Conservation (phyloP, 2,888 invertebrate genomes). For the Lasioglossum oenotherae region DNA sequence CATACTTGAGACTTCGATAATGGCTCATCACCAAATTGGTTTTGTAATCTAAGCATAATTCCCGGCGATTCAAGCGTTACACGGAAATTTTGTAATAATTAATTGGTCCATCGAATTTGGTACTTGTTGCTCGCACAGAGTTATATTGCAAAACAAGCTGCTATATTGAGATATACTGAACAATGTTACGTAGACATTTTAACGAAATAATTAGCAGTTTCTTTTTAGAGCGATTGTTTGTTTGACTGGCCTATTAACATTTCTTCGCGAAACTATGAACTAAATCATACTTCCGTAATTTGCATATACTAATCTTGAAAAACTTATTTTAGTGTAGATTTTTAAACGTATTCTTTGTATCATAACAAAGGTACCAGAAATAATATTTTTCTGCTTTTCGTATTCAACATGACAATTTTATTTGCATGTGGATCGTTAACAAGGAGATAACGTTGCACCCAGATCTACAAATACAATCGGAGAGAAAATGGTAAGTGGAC, state of each 20-base stretch:
- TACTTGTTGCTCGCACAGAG: not conserved
- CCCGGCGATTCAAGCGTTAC: not conserved
- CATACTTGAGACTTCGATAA: slow-evolving; percentile 1
- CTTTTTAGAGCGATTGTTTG: not conserved
- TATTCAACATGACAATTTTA: no score
- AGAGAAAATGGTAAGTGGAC: no score
- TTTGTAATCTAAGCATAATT: not conserved
- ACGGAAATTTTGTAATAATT: not conserved
- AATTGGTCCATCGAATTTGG: not conserved
- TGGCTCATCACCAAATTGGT: not conserved
- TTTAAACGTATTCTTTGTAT: no score
- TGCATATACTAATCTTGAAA: no score
- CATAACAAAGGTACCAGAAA: no score
- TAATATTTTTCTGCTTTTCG: no score
- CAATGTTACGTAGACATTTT: not conserved
- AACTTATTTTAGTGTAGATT: no score
- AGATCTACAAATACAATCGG: no score
- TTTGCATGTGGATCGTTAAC: no score
- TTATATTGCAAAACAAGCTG: not conserved
- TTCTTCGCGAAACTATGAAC: not conserved
- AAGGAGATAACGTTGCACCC: no score
- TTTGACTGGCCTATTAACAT: not conserved
- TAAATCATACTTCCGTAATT: no score
- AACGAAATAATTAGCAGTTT: not conserved
- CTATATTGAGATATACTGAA: not conserved